Conservation (phyloP, 2,113 vertebrate genomes). For the Clarias magur region DNA sequence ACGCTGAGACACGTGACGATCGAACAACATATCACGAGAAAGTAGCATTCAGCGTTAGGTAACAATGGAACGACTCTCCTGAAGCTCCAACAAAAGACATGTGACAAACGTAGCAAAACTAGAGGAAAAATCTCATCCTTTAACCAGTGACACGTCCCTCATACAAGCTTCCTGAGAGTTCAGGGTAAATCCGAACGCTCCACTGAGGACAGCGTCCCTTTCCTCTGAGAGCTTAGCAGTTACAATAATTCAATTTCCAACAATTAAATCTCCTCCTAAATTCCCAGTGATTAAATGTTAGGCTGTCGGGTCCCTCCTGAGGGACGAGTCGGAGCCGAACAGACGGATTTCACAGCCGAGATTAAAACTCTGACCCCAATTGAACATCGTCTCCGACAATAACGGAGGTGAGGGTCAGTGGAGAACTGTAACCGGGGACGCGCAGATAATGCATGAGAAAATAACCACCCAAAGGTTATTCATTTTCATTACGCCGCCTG, state of each 20-base stretch:
- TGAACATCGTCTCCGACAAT: conserved; percentile 62
- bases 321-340: conserved; percentile 15
- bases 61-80: not conserved
- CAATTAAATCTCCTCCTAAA: conserved; percentile 62
- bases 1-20: not conserved
- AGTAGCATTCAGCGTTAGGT: not conserved
- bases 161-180: not conserved
- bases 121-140: not conserved
- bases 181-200: not conserved
- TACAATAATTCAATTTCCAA: conserved; percentile 61
- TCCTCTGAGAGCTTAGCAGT: conserved; percentile 39
- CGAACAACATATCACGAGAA: not conserved
- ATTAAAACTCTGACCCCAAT: conserved; percentile 62
- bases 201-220: conserved; percentile 3
- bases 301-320: conserved; percentile 56
- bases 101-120: not conserved
- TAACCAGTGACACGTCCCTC: not conserved
- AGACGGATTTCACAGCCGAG: conserved; percentile 56
- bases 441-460: conserved; percentile 64
- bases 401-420: conserved; percentile 67
- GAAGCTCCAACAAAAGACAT: not conserved
- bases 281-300: conserved; percentile 56
- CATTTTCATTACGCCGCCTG: conserved; percentile 64
- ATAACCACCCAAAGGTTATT: conserved; percentile 68
- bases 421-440: conserved; percentile 58